Conservation (phyloP, 2,888 invertebrate species). For the Lathronympha strigana region DNA sequence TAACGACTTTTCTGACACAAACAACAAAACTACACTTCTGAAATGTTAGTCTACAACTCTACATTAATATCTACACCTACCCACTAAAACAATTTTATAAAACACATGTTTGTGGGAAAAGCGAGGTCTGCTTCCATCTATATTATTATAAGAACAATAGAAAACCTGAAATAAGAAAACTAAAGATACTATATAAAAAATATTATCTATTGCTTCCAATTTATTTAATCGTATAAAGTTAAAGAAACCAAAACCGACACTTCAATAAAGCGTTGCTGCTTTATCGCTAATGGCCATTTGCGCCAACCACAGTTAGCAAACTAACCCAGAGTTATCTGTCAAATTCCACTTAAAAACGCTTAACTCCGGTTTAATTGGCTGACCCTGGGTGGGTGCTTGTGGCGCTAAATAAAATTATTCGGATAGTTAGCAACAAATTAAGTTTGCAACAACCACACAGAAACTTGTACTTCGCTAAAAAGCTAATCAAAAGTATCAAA, state of each 20-base stretch:
- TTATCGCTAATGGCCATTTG: background rate
- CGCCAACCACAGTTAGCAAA: no score
- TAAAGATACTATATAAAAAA: slow-evolving; percentile 24
- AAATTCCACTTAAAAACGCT: no score
- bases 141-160: slow-evolving; percentile 18
- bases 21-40: slow-evolving; percentile 15
- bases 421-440: slow-evolving; percentile 9
- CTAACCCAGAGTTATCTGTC: no score
- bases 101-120: slow-evolving; percentile 18
- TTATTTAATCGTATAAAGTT: no score
- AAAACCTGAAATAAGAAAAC: slow-evolving; percentile 18
- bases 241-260: background rate
- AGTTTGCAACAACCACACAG: slow-evolving; percentile 40
- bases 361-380: no score
- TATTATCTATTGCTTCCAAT: slow-evolving; percentile 16
- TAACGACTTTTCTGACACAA: slow-evolving; percentile 12
- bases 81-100: slow-evolving; percentile 34
- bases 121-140: slow-evolving; percentile 26
- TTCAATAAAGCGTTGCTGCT: slow-evolving; percentile 6
- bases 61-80: slow-evolving; percentile 38
- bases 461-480: slow-evolving; percentile 53
- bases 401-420: slow-evolving; percentile 8
- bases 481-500: slow-evolving; percentile 45
- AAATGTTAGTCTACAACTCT: slow-evolving; percentile 21
- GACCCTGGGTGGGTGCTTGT: no score